Conservation (phyloP, 2,888 invertebrate species). For the Lasioglossum vierecki region DNA sequence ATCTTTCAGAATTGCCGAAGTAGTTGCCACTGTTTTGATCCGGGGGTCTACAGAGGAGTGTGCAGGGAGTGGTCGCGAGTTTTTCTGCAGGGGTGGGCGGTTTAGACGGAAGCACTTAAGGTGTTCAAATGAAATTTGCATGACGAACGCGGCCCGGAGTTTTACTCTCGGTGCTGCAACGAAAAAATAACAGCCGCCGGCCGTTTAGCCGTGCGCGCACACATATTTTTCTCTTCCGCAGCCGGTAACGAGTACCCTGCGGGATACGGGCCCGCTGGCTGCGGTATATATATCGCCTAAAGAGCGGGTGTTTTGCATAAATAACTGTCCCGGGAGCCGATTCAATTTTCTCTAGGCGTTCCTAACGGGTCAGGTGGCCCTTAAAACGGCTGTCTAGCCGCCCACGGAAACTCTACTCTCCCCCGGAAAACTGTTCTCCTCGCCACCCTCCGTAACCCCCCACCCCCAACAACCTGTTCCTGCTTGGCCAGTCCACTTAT, state of each 20-base stretch:
- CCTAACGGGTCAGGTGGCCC: conserved; percentile 55
- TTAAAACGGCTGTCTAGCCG: conserved; percentile 50
- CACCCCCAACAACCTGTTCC: conserved; percentile 35
- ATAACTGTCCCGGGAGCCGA: conserved; percentile 64
- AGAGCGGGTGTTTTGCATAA: conserved; percentile 69
- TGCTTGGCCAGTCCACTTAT: not conserved
- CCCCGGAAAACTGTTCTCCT: conserved; percentile 10
- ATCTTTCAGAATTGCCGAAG: conserved; percentile 30
- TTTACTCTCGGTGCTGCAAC: conserved; percentile 53
- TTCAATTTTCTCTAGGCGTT: conserved; percentile 73
- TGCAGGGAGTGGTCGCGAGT: conserved; percentile 23
- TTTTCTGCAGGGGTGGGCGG: conserved; percentile 8
- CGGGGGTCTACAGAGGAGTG: not conserved
- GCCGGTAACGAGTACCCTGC: conserved; percentile 57
- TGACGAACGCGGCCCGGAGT: conserved; percentile 61
- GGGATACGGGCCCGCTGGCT: conserved; percentile 55
- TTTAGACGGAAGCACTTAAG: conserved; percentile 57
- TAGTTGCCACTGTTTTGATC: conserved; percentile 24
- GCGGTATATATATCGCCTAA: conserved; percentile 52
- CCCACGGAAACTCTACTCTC: conserved; percentile 32
- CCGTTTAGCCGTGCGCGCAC: conserved; percentile 53
- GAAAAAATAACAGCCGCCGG: conserved; percentile 67
- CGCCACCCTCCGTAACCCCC: not conserved
- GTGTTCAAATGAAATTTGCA: conserved; percentile 69
- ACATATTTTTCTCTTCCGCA: conserved; percentile 56